Base-by-base conservation (phyloP, 2,113 vertebrate genomes). In the Chaetura pelagica region DNA sequence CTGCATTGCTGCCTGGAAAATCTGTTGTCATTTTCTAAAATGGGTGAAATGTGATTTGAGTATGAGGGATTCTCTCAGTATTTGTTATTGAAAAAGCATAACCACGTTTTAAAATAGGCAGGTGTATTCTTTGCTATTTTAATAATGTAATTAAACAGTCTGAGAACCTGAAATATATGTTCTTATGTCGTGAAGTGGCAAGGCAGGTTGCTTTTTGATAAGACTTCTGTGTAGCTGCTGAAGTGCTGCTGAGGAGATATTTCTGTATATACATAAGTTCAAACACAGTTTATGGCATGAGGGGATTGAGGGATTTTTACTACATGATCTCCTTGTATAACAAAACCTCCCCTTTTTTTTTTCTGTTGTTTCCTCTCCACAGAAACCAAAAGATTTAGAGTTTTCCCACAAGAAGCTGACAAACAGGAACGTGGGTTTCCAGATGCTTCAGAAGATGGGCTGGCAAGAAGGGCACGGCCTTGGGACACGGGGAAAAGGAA, bases 401-500 rank as follows among this genome's bases (percentile, higher is more conserved):
- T 98, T 98, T 24, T 74, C 95, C 15, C 97, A 98, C 91, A 98
- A 98, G 94, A 99, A 99, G 82, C 97, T 99, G 95, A 99, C 99
- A 0, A 98, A 99, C 95, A 98, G 99, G 97, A 99, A 99, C 78
- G 98, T 99, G 62, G 99, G 99, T 42, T 99, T 99, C 98, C 98
- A 99, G 95, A 99, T 99, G 99, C 98, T 99, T 27, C 99, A 99
- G 98, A 99, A 98, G 97, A 99, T 99, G 99, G 99, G 99, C 95
- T 99, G 99, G 99, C 99, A 99, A 92, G 99, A 99, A 88, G 99
- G 99, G 6, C 98, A 98, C 0, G 99, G 99, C 49, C 98, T 99
- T 12, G 99, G 99, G 34, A 98, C 98, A 14, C 97, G 98, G 0
- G 98, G 99, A 42, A 98, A 98, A 75, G 99, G 99, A 84, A 99